These are phyloP conservation scores for Trissolcus japonicus DNA, from an alignment of 2,888 invertebrate genomes.

Conservation along the genomic window DNA sequence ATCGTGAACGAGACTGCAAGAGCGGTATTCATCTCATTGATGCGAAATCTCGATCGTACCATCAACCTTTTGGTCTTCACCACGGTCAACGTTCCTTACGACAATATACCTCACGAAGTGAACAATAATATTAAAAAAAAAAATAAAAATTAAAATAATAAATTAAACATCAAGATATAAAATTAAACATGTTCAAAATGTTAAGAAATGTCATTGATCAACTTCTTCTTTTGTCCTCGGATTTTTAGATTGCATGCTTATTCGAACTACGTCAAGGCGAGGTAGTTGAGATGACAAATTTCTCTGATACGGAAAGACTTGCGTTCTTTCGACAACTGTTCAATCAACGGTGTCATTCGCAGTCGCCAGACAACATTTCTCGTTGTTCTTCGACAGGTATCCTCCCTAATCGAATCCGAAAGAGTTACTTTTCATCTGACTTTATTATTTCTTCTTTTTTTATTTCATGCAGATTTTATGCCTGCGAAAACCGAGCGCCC, in stretches of 20 bases:
- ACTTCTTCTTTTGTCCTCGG: too few species aligned
- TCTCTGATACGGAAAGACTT: slow-evolving; percentile 64
- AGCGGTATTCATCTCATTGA: slow-evolving; percentile 70
- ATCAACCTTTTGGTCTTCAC: slow-evolving; percentile 69
- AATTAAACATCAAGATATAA: too few species aligned
- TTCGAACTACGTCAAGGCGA: slow-evolving; percentile 69
- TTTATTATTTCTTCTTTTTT: too few species aligned
- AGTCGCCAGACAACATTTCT: slow-evolving; percentile 61
- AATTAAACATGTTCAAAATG: too few species aligned
- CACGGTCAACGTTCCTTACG: slow-evolving; percentile 65
- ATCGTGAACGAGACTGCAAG: slow-evolving; percentile 72
- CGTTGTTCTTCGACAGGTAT: slow-evolving; percentile 67
- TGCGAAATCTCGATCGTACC: slow-evolving; percentile 69
- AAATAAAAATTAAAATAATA: slow-evolving; percentile 7
- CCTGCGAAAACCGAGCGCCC: not conserved
- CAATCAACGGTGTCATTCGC: slow-evolving; percentile 48
- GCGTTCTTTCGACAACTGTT: slow-evolving; percentile 70
- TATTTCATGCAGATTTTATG: too few species aligned
- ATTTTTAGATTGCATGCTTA: slow-evolving; percentile 64
- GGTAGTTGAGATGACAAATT: slow-evolving; percentile 64
- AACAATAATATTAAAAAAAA: slow-evolving; percentile 6
- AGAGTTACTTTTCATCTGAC: too few species aligned
- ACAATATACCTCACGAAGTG: slow-evolving; percentile 68
- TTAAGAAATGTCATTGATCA: too few species aligned
- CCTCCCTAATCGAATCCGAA: not conserved